Conservation (phyloP, 2,888 invertebrate genomes). For the Scaptomyza flava region DNA sequence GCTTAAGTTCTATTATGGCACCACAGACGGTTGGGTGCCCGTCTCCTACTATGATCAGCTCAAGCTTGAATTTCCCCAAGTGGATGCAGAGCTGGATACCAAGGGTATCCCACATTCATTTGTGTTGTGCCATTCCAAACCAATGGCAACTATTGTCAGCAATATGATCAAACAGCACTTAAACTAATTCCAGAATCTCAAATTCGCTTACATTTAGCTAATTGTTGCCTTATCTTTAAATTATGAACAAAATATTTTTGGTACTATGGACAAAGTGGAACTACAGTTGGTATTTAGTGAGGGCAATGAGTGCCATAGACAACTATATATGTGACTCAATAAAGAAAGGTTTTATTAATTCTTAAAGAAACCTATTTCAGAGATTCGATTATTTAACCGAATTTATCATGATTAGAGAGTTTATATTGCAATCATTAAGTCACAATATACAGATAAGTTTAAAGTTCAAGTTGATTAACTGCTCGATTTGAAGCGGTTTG, state of each 20-base stretch:
- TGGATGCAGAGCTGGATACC: constrained; percentile 87
- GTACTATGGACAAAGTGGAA: not conserved
- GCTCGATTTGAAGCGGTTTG: not conserved
- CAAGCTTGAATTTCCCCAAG: constrained; percentile 86
- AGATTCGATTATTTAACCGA: not conserved
- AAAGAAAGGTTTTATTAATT: constrained; percentile 3
- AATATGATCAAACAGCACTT: constrained; percentile 81
- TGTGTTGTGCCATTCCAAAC: constrained; percentile 88
- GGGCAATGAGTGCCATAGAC: not conserved
- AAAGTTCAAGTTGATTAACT: constrained; percentile 11
- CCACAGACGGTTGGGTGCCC: constrained; percentile 94
- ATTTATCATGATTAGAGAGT: not conserved
- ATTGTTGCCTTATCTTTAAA: constrained; percentile 49
- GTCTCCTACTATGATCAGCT: constrained; percentile 89
- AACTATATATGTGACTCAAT: constrained; percentile 4
- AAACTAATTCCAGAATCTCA: constrained; percentile 3
- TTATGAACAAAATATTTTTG: constrained; percentile 9
- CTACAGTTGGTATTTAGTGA: not conserved
- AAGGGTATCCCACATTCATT: constrained; percentile 91
- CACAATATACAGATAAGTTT: not conserved
- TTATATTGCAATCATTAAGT: constrained; percentile 27
- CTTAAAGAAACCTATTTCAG: not conserved
- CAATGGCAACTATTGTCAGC: constrained; percentile 85
- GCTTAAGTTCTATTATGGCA: constrained; percentile 92
- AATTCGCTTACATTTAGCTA: constrained; percentile 17